A percentile compares a stretch with the other conserved stretches of the same genome.
Conservation (phyloP, 2,113 vertebrate species). For the Menidia beryllina region DNA sequence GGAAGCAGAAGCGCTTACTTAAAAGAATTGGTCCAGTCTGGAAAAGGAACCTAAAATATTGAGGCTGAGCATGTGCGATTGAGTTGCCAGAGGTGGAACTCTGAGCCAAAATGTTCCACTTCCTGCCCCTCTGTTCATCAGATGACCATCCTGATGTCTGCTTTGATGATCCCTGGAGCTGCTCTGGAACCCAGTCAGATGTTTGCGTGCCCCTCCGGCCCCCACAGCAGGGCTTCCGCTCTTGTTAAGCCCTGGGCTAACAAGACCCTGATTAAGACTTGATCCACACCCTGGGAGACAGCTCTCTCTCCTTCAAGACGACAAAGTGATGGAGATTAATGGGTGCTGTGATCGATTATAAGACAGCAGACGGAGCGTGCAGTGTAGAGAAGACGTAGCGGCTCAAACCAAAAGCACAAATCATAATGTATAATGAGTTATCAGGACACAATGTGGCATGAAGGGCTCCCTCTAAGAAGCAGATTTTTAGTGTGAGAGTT, state of each 20-base stretch:
- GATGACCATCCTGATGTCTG: constrained; percentile 10
- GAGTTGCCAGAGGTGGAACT: background rate
- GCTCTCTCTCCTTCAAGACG: constrained; percentile 43
- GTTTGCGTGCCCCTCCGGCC: background rate
- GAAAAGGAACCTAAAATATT: background rate
- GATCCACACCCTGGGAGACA: constrained; percentile 62
- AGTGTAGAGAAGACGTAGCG: constrained; percentile 32
- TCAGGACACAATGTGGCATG: constrained; percentile 60
- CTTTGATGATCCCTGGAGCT: constrained; percentile 17
- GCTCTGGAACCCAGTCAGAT: background rate
- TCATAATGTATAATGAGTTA: constrained; percentile 50
- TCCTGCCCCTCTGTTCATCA: background rate
- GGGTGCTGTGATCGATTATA: constrained; percentile 62
- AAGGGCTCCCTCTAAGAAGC: constrained; percentile 65
- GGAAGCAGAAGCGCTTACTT: constrained; percentile 6
- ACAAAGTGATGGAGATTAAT: constrained; percentile 77
- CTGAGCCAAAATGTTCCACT: background rate
- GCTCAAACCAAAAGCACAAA: constrained; percentile 49
- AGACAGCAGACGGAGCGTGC: constrained; percentile 40
- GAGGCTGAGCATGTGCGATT: background rate
- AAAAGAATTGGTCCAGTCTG: constrained; percentile 10
- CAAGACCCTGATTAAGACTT: constrained; percentile 72
- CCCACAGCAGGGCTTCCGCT: constrained; percentile 32
- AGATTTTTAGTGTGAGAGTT: constrained; percentile 12
- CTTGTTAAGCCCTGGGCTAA: constrained; percentile 55